phyloP scores from a whole-genome alignment of 2,888 invertebrate genomes.

The Pollenia labialis region DNA sequence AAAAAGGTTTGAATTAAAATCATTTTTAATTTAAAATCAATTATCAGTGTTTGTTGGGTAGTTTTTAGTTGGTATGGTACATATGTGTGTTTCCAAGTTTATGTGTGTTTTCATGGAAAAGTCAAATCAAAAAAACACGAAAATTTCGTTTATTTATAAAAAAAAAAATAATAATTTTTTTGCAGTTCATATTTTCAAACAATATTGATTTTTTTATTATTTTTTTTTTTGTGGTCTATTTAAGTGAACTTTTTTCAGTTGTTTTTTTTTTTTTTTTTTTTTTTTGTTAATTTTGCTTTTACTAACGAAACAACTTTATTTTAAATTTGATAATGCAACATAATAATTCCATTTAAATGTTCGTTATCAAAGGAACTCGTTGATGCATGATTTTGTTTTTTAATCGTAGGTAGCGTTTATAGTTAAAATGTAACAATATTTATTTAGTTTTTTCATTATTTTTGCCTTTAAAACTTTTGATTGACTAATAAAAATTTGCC shows the following conservation, averaged over 20 bases:
- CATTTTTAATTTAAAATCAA: too few relatives aligned
- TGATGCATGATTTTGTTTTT: conserved; percentile 11
- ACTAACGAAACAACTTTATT: background rate
- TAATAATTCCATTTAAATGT: conserved; percentile 33
- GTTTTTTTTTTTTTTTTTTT: background rate
- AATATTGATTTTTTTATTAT: conserved; percentile 46
- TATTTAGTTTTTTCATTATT: background rate
- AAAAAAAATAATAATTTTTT: conserved; percentile 14
- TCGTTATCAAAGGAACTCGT: conserved; percentile 28
- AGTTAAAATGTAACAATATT: background rate
- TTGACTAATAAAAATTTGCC: conserved; percentile 28
- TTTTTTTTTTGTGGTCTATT: conserved; percentile 27
- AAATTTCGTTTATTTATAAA: conserved; percentile 19
- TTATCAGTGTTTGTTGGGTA: too few relatives aligned
- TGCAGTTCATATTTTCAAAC: conserved; percentile 32
- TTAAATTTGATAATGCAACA: conserved; percentile 39
- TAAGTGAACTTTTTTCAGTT: background rate
- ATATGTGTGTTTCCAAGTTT: background rate
- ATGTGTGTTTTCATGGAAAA: background rate
- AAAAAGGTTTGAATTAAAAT: too few relatives aligned
- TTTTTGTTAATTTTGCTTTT: background rate
- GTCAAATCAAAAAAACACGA: background rate
- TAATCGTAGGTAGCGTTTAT: background rate
- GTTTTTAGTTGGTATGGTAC: too few relatives aligned
- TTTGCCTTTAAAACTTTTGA: background rate